Conservation (phyloP, 2,888 invertebrate species). For the Mellilla xanthometata region DNA sequence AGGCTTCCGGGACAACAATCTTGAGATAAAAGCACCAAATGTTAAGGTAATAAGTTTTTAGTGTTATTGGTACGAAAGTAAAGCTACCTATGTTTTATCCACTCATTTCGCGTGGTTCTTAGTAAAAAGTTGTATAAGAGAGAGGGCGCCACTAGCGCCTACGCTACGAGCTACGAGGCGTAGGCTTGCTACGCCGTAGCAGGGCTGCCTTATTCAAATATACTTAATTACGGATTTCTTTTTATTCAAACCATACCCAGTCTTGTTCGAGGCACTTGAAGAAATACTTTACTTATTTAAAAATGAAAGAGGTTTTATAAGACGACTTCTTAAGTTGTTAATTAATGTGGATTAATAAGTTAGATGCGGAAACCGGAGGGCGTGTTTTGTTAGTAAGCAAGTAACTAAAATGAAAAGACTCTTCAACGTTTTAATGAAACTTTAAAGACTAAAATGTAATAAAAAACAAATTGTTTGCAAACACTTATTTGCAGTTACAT, state of each 20-base stretch:
- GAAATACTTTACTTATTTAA: constrained; percentile 17
- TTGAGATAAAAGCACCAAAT: too few species aligned
- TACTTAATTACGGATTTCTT: constrained; percentile 33
- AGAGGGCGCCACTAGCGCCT: constrained; percentile 59
- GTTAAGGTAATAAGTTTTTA: too few species aligned
- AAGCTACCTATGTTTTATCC: constrained; percentile 80
- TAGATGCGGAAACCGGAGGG: constrained; percentile 1
- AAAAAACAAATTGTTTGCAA: too few species aligned
- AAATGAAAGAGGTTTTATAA: constrained; percentile 11
- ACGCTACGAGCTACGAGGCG: constrained; percentile 53
- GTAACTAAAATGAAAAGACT: too few species aligned
- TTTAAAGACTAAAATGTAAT: too few species aligned
- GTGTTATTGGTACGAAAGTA: constrained; percentile 44
- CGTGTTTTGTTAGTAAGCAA: neutral
- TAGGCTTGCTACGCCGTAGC: constrained; percentile 49
- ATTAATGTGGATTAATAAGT: constrained; percentile 3
- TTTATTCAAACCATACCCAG: constrained; percentile 18
- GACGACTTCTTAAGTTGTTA: constrained; percentile 9
- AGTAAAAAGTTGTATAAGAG: constrained; percentile 74
- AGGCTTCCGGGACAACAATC: too few species aligned
- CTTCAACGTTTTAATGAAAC: too few species aligned
- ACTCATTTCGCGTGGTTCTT: constrained; percentile 81
- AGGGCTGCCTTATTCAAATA: constrained; percentile 47
- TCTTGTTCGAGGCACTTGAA: constrained; percentile 9
- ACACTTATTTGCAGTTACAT: too few species aligned